Evolutionary conservation across 2,888 invertebrate species (phyloP).

Genomic region (Latrodectus elegans): DNA sequence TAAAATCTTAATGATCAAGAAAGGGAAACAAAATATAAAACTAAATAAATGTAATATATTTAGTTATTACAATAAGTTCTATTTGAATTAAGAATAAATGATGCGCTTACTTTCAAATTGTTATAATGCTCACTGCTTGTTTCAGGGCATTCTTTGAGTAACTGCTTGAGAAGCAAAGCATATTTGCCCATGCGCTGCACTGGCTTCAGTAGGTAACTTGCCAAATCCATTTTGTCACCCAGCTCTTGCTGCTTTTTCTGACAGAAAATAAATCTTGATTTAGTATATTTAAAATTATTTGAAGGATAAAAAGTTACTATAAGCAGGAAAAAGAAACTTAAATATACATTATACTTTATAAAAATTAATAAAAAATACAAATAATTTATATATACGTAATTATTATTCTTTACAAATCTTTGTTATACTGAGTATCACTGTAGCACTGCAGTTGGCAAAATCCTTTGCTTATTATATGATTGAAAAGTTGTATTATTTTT

Average conservation of each 20-base stretch:
- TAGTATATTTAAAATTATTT: neutral
- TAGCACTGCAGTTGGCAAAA: too few relatives aligned
- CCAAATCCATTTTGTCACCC: conserved; percentile 93
- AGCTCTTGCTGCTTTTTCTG: conserved; percentile 91
- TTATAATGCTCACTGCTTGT: conserved; percentile 74
- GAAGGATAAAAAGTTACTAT: too few relatives aligned
- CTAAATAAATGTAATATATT: neutral
- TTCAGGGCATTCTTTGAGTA: conserved; percentile 88
- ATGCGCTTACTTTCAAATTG: conserved; percentile 40
- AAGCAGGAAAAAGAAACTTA: too few relatives aligned
- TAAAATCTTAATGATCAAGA: too few relatives aligned
- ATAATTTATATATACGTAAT: too few relatives aligned
- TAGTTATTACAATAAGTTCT: neutral
- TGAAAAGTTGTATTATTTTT: too few relatives aligned
- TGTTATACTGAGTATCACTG: too few relatives aligned
- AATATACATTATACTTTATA: too few relatives aligned
- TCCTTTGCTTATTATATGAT: too few relatives aligned
- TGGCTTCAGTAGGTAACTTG: conserved; percentile 93
- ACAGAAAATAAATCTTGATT: conserved; percentile 9
- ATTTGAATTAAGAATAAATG: neutral
- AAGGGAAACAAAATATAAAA: too few relatives aligned
- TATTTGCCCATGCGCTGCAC: conserved; percentile 98
- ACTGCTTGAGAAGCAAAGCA: conserved; percentile 90
- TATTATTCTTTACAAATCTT: too few relatives aligned
- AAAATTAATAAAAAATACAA: too few relatives aligned